These are phyloP conservation scores for Acromyrmex echinatior DNA, from an alignment of 1,140 invertebrate genomes.

Conservation along the genomic window DNA sequence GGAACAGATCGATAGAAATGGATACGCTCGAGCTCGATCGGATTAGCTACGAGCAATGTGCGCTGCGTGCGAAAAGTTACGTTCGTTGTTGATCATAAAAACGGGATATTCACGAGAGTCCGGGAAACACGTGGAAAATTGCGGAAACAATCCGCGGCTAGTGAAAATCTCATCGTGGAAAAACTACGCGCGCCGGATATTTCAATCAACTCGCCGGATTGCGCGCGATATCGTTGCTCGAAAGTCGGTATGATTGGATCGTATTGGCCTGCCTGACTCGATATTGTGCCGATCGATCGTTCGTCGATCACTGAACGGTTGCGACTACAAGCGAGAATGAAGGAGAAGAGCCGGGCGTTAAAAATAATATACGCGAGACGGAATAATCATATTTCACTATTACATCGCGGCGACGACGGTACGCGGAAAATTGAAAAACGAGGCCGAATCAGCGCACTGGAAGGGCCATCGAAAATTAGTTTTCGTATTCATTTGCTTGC, in stretches of 20 bases:
- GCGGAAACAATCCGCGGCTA: slow-evolving; percentile 51
- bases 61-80: slow-evolving; percentile 36
- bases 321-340: slow-evolving; percentile 12
- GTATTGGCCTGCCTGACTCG: slow-evolving; percentile 13
- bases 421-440: slow-evolving; percentile 57
- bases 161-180: slow-evolving; percentile 53
- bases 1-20: not conserved
- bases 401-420: slow-evolving; percentile 27
- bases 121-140: slow-evolving; percentile 53
- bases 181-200: slow-evolving; percentile 47
- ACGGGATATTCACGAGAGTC: slow-evolving; percentile 34
- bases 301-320: slow-evolving; percentile 17
- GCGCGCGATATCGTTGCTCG: slow-evolving; percentile 50
- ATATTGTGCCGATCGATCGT: slow-evolving; percentile 29
- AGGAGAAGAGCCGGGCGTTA: slow-evolving; percentile 43
- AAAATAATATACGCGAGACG: slow-evolving; percentile 56
- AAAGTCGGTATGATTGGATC: slow-evolving; percentile 54
- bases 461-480: slow-evolving; percentile 54
- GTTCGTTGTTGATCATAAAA: slow-evolving; percentile 52
- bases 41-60: slow-evolving; percentile 29
- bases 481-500: slow-evolving; percentile 52
- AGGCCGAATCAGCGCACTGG: slow-evolving; percentile 35
- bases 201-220: slow-evolving; percentile 61
- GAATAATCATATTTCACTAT: slow-evolving; percentile 63
- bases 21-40: slow-evolving; percentile 8